Base-by-base conservation (phyloP, 2,113 vertebrate genomes). In the Panthera uncia region DNA sequence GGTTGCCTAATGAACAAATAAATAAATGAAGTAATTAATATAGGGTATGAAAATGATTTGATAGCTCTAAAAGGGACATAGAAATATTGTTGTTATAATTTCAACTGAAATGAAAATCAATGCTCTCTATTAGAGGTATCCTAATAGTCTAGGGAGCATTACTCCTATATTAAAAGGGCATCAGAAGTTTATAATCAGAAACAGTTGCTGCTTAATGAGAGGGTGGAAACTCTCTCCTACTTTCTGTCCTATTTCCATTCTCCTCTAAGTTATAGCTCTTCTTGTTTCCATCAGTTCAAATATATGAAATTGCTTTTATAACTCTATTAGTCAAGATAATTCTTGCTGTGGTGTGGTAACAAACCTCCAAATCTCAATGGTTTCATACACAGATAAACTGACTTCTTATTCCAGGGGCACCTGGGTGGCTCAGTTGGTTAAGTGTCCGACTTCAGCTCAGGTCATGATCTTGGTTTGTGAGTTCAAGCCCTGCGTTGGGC, bases 1-100 rank as follows among this genome's bases (percentile, higher is more conserved):
- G 36, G 33, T 65, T 96, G 36, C 92, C 80, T 89, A 92, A 66
- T 41, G 19, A 84, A 79, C 86, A 61, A 69, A 66, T 81, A 89
- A 68, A 61, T 50, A 13, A 48, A 82, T 4, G 41, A 48, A 92
- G 41, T 41, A 84, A 89, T 23, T 63, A 50, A 79, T n/a, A 48
- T 48, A 63, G 61, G 5, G n/a, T 50, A 55, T 45, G 57, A 94
- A 52, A 81, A 38, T 84, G 38, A 68, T 45, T 86, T 71, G 7
- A 27, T 88, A 61, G n/a, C 50, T 36, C 57, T 61, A 21, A 80
- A 76, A 79, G 69, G 31, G 36, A n/a, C 3, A 36, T 13, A 19
- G 14, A 31, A 50, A 86, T 36, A 82, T 55, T 93, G 73, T 14
- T 41, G 11, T 36, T 79, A 65, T 55, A 33, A 48, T n/a, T 94